Percentiles rank a stretch among this genome's conserved stretches.
Evolutionary conservation across 1,140 invertebrate species (phyloP).

Genomic region (Drosophila bipectinata): DNA sequence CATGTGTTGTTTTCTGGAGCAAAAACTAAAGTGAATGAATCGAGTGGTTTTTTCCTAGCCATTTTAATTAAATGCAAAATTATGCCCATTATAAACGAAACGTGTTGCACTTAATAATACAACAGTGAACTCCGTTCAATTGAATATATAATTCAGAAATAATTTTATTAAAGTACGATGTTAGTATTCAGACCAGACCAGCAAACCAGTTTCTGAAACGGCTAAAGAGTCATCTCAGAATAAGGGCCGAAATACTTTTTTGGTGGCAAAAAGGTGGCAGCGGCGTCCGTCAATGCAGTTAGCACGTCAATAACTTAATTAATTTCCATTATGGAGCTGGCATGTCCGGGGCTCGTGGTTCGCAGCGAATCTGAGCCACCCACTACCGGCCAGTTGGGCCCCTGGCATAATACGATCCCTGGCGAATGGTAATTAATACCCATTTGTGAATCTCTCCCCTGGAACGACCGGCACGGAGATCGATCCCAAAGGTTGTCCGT

Average conservation of each 20-base stretch:
- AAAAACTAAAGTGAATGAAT: conserved; percentile 38
- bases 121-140: neutral
- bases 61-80: conserved; percentile 45
- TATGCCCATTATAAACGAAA: conserved; percentile 53
- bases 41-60: conserved; percentile 18
- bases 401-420: conserved; percentile 38
- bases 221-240: conserved; percentile 4
- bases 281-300: conserved; percentile 34
- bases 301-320: conserved; percentile 49
- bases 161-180: conserved; percentile 27
- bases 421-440: conserved; percentile 57
- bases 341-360: conserved; percentile 49
- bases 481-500: conserved; percentile 39
- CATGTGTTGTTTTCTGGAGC: conserved; percentile 28
- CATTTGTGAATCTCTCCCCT: conserved; percentile 44
- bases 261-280: conserved; percentile 34
- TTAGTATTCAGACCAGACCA: neutral
- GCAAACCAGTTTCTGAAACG: conserved; percentile 24
- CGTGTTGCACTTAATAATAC: conserved; percentile 33
- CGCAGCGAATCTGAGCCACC: conserved; percentile 12
- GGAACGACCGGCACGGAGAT: neutral
- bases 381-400: conserved; percentile 51
- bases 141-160: conserved; percentile 29
- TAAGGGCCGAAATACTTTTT: conserved; percentile 6
- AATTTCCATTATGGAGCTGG: conserved; percentile 18